A percentile compares a stretch with the other conserved stretches of the same genome.
Evolutionary conservation across 2,113 vertebrate genomes (phyloP).

Genomic region (Climacteris rufus): DNA sequence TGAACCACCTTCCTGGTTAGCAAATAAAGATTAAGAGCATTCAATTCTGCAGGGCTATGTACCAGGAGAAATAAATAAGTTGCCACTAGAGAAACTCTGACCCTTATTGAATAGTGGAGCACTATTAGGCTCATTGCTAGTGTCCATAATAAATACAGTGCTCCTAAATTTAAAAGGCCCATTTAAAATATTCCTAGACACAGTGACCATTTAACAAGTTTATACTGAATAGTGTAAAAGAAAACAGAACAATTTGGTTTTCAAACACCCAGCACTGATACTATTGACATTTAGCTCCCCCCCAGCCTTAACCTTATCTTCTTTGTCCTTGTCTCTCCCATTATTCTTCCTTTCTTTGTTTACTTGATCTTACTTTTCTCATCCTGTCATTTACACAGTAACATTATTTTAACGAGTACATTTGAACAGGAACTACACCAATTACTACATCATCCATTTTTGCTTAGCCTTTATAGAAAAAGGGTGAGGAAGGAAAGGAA

Average conservation of each 20-base stretch:
- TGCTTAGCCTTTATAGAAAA: conserved; percentile 55
- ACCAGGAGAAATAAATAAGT: background rate
- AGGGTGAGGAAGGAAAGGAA: conserved; percentile 30
- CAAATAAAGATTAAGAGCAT: background rate
- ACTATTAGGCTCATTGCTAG: background rate
- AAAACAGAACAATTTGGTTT: conserved; percentile 48
- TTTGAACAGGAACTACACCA: conserved; percentile 60
- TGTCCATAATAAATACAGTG: background rate
- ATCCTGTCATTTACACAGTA: conserved; percentile 61
- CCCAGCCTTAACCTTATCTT: conserved; percentile 34
- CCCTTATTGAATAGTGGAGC: background rate
- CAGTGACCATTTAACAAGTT: conserved; percentile 54
- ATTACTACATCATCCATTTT: conserved; percentile 54
- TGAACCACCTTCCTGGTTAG: background rate
- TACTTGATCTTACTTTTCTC: conserved; percentile 55
- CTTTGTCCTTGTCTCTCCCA: conserved; percentile 29
- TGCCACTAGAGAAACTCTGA: background rate
- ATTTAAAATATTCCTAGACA: conserved; percentile 48
- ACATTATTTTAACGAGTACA: conserved; percentile 67
- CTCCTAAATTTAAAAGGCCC: conserved; percentile 22
- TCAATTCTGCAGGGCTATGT: background rate
- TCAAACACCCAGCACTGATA: conserved; percentile 36
- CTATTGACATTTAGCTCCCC: conserved; percentile 35
- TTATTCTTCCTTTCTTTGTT: conserved; percentile 54
- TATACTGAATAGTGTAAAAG: conserved; percentile 23